Percentiles rank a stretch among this genome's conserved stretches.
phyloP scores from a whole-genome alignment of 2,888 invertebrate species.

The Trachelus iudaicus region DNA sequence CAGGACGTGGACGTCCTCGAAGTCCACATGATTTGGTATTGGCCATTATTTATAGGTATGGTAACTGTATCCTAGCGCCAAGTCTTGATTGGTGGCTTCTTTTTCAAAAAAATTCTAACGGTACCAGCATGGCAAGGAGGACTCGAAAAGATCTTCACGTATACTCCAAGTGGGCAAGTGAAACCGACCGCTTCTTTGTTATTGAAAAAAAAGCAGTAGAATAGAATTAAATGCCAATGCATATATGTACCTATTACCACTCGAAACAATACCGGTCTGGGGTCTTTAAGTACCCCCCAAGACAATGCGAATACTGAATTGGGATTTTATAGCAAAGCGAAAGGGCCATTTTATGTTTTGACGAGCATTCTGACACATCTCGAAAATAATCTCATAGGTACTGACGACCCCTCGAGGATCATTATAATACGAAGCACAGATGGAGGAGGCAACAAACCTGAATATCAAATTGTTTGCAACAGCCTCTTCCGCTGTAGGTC shows the following conservation, averaged over 20 bases:
- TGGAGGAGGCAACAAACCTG: not conserved
- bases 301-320: not conserved
- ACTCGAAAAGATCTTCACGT: not conserved
- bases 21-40: not conserved
- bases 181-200: not conserved
- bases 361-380: not conserved
- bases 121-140: not conserved
- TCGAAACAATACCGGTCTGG: not conserved
- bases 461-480: not conserved
- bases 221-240: not conserved
- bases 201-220: not conserved
- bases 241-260: not conserved
- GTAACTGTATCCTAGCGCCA: not conserved
- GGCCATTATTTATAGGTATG: not conserved
- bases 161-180: not conserved
- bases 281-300: not conserved
- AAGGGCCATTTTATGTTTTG: not conserved
- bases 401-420: not conserved
- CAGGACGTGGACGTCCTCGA: not conserved
- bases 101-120: not conserved
- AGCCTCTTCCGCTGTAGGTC: not conserved
- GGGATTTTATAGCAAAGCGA: not conserved
- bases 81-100: not conserved
- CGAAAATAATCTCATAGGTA: not conserved
- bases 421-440: not conserved